A percentile compares a stretch with the other conserved stretches of the same genome.
Evolutionary conservation across 2,888 invertebrate species (phyloP).

Genomic region (Lasioglossum malachurum): DNA sequence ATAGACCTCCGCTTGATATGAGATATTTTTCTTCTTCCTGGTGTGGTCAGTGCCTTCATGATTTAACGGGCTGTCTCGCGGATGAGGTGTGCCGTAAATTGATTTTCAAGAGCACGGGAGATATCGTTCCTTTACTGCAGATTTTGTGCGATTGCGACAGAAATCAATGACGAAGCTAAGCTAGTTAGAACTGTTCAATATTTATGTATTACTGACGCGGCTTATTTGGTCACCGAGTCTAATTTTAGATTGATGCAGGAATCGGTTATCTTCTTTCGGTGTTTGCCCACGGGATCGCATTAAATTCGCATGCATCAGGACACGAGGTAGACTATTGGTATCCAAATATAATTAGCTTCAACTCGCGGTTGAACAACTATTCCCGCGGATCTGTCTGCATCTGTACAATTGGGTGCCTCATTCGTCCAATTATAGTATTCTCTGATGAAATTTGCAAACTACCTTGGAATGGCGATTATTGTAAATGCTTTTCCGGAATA

Average conservation of each 20-base stretch:
- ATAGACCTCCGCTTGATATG: background rate
- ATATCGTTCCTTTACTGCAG: background rate
- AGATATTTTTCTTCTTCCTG: conserved; percentile 41
- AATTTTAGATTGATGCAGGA: background rate
- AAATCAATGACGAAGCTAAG: background rate
- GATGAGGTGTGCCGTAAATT: background rate
- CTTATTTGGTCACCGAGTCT: background rate
- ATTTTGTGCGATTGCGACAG: background rate
- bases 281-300: background rate
- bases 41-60: background rate
- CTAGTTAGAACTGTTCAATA: background rate
- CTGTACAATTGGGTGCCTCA: conserved; percentile 41
- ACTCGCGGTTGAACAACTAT: conserved; percentile 47
- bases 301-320: background rate
- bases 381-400: conserved; percentile 41
- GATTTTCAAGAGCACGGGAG: background rate
- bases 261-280: background rate
- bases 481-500: conserved; percentile 55
- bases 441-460: conserved; percentile 52
- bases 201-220: background rate
- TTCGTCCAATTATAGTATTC: conserved; percentile 51
- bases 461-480: conserved; percentile 59
- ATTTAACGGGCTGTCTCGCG: background rate
- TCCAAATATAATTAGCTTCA: conserved; percentile 46
- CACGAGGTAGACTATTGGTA: conserved; percentile 26